A percentile compares a stretch with the other conserved stretches of the same genome.
These are phyloP conservation scores for Brachionus rotundiformis DNA, from an alignment of 1,140 invertebrate species.

Conservation along the genomic window DNA sequence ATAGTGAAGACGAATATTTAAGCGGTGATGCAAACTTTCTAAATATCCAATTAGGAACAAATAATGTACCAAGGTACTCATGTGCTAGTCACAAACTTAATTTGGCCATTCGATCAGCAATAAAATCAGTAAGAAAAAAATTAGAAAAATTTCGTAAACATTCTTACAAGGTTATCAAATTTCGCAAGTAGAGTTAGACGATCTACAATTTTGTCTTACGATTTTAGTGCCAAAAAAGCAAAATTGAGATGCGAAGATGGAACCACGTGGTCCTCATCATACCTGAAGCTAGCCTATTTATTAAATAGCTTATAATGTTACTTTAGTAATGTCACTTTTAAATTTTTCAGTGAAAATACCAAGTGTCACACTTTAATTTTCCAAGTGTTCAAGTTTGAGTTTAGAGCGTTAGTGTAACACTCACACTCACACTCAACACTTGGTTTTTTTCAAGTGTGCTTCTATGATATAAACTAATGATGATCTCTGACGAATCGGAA, in stretches of 20 bases:
- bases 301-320: no score
- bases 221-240: background rate
- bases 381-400: no score
- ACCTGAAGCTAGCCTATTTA: slow-evolving; percentile 1
- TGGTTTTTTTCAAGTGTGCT: no score
- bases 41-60: background rate
- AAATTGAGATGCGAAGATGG: background rate
- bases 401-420: no score
- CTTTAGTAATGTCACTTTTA: no score
- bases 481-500: no score
- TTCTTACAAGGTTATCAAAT: slow-evolving; percentile 9
- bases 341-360: no score
- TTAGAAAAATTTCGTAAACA: background rate
- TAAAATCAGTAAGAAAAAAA: background rate
- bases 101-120: background rate
- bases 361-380: no score
- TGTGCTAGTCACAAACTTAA: background rate
- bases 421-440: no score
- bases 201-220: background rate
- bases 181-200: background rate
- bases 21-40: background rate
- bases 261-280: background rate
- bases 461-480: no score
- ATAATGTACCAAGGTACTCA: slow-evolving; percentile 7
- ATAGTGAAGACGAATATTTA: background rate